phyloP scores from a whole-genome alignment of 2,888 invertebrate species.

The Tyria jacobaeae region DNA sequence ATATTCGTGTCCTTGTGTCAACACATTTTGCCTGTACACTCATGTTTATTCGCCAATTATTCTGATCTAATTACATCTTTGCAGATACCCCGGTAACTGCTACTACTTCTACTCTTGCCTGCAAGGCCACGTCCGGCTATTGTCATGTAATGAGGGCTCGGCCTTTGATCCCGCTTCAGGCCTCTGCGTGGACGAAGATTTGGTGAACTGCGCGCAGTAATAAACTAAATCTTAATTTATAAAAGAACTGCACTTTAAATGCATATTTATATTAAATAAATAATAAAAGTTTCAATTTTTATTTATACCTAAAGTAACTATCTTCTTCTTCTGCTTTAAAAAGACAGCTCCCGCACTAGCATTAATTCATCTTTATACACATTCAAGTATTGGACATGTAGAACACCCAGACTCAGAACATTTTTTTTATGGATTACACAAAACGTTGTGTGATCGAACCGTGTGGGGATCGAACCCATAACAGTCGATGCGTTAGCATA shows the following conservation, averaged over 20 bases:
- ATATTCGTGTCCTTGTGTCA: background rate
- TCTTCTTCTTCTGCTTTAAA: no score
- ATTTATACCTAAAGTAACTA: background rate
- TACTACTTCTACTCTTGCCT: slow-evolving; percentile 70
- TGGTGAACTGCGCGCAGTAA: slow-evolving; percentile 8
- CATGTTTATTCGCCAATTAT: background rate
- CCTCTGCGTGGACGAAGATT: slow-evolving; percentile 20
- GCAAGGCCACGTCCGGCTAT: slow-evolving; percentile 60
- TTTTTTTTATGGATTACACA: no score
- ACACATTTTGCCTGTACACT: background rate
- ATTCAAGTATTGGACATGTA: no score
- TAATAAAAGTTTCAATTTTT: background rate
- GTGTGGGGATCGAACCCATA: no score
- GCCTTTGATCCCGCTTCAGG: slow-evolving; percentile 58
- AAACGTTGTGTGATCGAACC: no score
- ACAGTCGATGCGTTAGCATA: no score
- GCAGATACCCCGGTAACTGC: slow-evolving; percentile 66
- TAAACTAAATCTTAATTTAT: background rate
- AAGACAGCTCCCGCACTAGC: no score
- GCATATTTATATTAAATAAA: background rate
- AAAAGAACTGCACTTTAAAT: background rate
- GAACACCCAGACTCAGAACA: no score
- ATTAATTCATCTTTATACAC: no score
- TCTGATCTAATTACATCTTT: slow-evolving; percentile 10
- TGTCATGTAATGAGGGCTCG: slow-evolving; percentile 67